Evolutionary conservation across 2,113 vertebrate species (phyloP).

Genomic region (Cichladusa arquata): DNA sequence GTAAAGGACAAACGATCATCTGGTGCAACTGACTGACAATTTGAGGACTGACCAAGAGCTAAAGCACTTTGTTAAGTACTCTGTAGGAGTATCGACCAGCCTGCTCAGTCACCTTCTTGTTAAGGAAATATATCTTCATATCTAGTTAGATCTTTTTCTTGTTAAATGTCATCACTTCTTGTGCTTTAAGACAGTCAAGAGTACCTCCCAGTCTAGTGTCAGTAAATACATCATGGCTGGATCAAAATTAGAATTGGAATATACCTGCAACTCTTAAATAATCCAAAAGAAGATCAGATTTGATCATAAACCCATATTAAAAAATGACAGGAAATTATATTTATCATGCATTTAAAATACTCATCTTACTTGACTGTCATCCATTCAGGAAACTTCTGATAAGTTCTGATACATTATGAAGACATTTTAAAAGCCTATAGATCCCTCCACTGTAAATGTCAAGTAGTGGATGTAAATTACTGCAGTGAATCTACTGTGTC

Average conservation of each 20-base stretch:
- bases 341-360: not conserved
- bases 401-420: not conserved
- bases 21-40: not conserved
- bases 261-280: not conserved
- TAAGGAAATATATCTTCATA: not conserved
- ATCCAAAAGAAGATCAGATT: not conserved
- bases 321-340: not conserved
- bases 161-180: not conserved
- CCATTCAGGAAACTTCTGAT: not conserved
- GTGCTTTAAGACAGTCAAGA: not conserved
- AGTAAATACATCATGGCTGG: not conserved
- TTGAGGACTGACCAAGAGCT: not conserved
- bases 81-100: rapidly evolving
- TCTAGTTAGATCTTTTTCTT: not conserved
- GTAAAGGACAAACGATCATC: not conserved
- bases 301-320: not conserved
- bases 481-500: not conserved
- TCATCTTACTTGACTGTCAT: not conserved
- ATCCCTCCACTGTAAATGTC: not conserved
- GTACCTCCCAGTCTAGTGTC: not conserved
- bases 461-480: not conserved
- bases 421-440: not conserved
- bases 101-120: not conserved
- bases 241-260: not conserved
- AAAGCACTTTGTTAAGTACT: not conserved